A percentile compares a stretch with the other conserved stretches of the same genome.
Conservation (phyloP, 2,888 invertebrate genomes). For the Troides helena region DNA sequence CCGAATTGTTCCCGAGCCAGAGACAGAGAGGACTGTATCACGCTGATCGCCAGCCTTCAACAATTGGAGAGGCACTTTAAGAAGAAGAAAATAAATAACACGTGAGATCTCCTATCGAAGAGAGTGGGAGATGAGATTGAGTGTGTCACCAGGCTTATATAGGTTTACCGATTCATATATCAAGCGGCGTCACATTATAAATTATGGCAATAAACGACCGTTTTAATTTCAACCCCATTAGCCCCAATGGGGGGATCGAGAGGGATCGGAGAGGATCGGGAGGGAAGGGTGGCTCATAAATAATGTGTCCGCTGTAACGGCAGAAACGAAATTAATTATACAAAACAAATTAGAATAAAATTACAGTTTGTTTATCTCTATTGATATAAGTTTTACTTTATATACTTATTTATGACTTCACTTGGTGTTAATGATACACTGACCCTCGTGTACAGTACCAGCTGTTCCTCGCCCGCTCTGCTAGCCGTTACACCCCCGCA, state of each 20-base stretch:
- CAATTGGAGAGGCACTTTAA: too few species aligned
- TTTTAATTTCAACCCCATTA: constrained; percentile 36
- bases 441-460: too few species aligned
- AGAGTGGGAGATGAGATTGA: not conserved
- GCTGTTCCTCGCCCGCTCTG: too few species aligned
- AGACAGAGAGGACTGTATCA: too few species aligned
- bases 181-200: constrained; percentile 32
- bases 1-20: too few species aligned
- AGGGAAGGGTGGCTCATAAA: constrained; percentile 4
- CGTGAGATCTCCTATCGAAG: not conserved
- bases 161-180: constrained; percentile 29
- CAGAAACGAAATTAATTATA: not conserved
- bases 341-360: not conserved
- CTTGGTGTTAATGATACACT: too few species aligned
- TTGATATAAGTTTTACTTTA: too few species aligned
- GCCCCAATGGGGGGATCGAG: constrained; percentile 1
- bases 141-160: not conserved
- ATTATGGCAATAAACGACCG: constrained; percentile 33
- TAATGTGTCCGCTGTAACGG: constrained; percentile 10
- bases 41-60: too few species aligned
- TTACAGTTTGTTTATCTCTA: not conserved
- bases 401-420: too few species aligned
- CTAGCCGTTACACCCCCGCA: too few species aligned
- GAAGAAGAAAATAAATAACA: too few species aligned
- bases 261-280: too few species aligned